These are phyloP conservation scores for Furcula furcula DNA, from an alignment of 2,888 invertebrate genomes.

Conservation along the genomic window DNA sequence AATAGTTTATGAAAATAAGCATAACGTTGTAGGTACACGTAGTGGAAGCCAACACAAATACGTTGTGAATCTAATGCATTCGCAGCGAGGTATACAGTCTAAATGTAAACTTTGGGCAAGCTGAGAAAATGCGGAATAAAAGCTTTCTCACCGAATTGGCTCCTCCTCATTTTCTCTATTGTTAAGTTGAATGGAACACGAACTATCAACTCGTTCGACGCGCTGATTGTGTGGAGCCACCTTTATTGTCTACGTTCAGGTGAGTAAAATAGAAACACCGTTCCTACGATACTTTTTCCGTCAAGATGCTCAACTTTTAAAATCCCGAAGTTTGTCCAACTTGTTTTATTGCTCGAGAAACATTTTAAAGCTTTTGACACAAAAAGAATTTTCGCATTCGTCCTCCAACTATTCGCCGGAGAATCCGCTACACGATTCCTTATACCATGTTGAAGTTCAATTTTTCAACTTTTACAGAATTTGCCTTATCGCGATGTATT, in stretches of 20 bases:
- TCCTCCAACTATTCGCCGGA: slow-evolving; percentile 19
- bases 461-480: slow-evolving; percentile 20
- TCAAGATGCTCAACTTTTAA: slow-evolving; percentile 67
- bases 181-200: slow-evolving; percentile 74
- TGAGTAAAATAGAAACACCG: slow-evolving; percentile 70
- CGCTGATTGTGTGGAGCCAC: slow-evolving; percentile 74
- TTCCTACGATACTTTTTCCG: slow-evolving; percentile 60
- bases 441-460: slow-evolving; percentile 21
- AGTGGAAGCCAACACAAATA: slow-evolving; percentile 68
- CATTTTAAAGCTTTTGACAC: slow-evolving; percentile 44
- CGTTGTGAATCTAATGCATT: slow-evolving; percentile 67
- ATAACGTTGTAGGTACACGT: slow-evolving; percentile 52
- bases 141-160: slow-evolving; percentile 72
- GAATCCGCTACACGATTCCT: slow-evolving; percentile 24
- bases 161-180: slow-evolving; percentile 77
- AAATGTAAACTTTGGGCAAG: slow-evolving; percentile 71
- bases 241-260: slow-evolving; percentile 74
- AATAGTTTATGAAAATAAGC: slow-evolving; percentile 61
- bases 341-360: slow-evolving; percentile 47
- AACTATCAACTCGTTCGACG: slow-evolving; percentile 74
- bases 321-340: slow-evolving; percentile 54
- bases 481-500: slow-evolving; percentile 18
- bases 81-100: slow-evolving; percentile 56
- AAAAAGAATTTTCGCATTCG: slow-evolving; percentile 37
- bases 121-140: slow-evolving; percentile 69